phyloP scores from a whole-genome alignment of 2,888 invertebrate genomes.

The Conistra vaccinii region DNA sequence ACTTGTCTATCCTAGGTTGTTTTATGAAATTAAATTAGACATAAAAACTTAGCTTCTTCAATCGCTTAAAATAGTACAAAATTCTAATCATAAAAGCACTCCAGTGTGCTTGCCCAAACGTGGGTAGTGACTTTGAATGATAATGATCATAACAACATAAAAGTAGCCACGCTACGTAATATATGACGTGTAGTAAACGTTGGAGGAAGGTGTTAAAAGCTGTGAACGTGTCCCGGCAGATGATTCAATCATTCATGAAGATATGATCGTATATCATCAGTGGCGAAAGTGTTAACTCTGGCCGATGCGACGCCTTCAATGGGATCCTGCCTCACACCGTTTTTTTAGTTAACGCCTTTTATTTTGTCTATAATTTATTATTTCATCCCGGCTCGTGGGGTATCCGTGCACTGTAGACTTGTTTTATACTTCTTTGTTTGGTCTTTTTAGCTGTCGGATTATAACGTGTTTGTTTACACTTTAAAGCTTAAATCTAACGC shows the following conservation, averaged over 20 bases:
- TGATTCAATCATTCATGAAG: conserved; percentile 90
- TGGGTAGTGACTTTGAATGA: conserved; percentile 88
- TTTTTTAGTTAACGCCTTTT: conserved; percentile 80
- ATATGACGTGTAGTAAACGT: conserved; percentile 89
- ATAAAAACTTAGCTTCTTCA: conserved; percentile 49
- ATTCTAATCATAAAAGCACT: conserved; percentile 69
- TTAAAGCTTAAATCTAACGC: conserved; percentile 64
- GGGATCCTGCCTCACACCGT: conserved; percentile 75
- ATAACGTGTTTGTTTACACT: conserved; percentile 68
- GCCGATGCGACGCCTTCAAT: conserved; percentile 79
- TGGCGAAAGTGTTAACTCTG: conserved; percentile 87
- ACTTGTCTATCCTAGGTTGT: conserved; percentile 3
- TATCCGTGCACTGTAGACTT: conserved; percentile 64
- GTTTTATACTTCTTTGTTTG: conserved; percentile 71
- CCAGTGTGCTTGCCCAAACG: conserved; percentile 71
- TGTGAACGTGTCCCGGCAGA: conserved; percentile 87
- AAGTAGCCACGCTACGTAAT: conserved; percentile 87
- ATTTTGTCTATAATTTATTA: conserved; percentile 81
- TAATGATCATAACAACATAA: conserved; percentile 89
- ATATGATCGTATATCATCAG: conserved; percentile 89
- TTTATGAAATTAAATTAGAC: conserved; percentile 26
- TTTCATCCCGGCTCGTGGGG: conserved; percentile 73
- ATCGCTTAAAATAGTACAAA: conserved; percentile 70
- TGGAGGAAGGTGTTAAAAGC: conserved; percentile 90
- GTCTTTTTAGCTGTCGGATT: conserved; percentile 70